Conservation (phyloP, 2,888 invertebrate genomes). For the Phaonia tiefii region DNA sequence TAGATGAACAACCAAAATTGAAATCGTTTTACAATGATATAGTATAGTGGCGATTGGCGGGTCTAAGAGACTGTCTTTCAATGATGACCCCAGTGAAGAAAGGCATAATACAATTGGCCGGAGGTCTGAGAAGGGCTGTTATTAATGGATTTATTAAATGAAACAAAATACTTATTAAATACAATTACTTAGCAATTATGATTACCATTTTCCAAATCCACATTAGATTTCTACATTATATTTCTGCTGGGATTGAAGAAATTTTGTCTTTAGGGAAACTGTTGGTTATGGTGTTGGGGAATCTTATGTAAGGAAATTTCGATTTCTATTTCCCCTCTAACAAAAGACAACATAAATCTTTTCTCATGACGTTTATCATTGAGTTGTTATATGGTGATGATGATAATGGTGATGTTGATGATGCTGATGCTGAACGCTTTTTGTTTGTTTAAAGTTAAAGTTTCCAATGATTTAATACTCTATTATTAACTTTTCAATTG, state of each 20-base stretch:
- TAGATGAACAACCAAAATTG: constrained; percentile 15
- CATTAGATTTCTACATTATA: not conserved
- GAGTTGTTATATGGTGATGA: too few relatives aligned
- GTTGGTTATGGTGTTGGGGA: too few relatives aligned
- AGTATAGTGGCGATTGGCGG: too few relatives aligned
- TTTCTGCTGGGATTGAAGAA: not conserved
- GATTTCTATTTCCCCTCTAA: not conserved
- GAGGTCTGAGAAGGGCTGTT: not conserved
- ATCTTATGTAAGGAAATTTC: too few relatives aligned
- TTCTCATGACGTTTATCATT: too few relatives aligned
- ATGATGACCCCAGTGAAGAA: too few relatives aligned
- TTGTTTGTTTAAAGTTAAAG: too few relatives aligned
- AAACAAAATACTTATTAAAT: constrained; percentile 23
- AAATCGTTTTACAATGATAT: not conserved
- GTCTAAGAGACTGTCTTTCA: too few relatives aligned
- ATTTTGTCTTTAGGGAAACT: constrained; percentile 16
- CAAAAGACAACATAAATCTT: not conserved
- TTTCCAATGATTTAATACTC: constrained; percentile 1
- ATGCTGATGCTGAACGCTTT: too few relatives aligned
- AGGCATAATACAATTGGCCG: too few relatives aligned
- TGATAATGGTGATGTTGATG: too few relatives aligned
- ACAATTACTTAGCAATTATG: constrained; percentile 22
- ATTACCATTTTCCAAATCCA: not conserved
- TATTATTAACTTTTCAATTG: constrained; percentile 16
- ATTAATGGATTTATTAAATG: constrained; percentile 35